phyloP scores from a whole-genome alignment of 2,113 vertebrate species.

The Lophura nycthemera region DNA sequence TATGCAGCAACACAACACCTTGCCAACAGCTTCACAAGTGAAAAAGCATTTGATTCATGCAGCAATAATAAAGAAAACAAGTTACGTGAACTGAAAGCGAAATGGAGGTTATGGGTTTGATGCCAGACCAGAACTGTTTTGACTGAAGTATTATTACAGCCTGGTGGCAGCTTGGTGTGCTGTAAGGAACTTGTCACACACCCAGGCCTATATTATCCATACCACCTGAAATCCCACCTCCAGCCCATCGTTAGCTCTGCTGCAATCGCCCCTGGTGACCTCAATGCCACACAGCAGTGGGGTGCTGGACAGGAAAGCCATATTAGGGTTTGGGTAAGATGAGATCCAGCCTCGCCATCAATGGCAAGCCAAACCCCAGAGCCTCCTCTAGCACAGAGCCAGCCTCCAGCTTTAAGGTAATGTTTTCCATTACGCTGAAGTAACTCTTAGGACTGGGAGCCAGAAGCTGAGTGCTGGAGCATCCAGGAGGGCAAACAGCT shows the following conservation, averaged over 20 bases:
- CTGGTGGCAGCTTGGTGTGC: neutral
- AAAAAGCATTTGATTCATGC: neutral
- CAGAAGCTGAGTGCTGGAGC: neutral
- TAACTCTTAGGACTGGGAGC: neutral
- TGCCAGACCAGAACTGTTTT: neutral
- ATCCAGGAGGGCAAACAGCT: neutral
- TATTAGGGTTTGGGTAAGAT: neutral
- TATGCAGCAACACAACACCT: neutral
- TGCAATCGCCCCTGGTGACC: neutral
- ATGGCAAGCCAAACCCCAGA: neutral
- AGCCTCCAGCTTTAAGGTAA: neutral
- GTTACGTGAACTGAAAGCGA: neutral
- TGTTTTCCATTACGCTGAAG: neutral
- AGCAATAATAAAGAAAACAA: neutral
- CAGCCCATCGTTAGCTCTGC: neutral
- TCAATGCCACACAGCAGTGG: accelerated
- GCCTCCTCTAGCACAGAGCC: neutral
- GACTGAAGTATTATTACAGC: neutral
- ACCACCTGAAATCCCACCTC: neutral
- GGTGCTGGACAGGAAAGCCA: accelerated
- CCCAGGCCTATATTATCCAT: accelerated
- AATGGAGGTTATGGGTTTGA: neutral
- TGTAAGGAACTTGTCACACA: accelerated
- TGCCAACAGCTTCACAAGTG: neutral
- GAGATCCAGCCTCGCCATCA: neutral